A percentile compares a stretch with the other conserved stretches of the same genome.
Conservation (phyloP, 2,797 vertebrate species). For the Siniperca scherzeri region DNA sequence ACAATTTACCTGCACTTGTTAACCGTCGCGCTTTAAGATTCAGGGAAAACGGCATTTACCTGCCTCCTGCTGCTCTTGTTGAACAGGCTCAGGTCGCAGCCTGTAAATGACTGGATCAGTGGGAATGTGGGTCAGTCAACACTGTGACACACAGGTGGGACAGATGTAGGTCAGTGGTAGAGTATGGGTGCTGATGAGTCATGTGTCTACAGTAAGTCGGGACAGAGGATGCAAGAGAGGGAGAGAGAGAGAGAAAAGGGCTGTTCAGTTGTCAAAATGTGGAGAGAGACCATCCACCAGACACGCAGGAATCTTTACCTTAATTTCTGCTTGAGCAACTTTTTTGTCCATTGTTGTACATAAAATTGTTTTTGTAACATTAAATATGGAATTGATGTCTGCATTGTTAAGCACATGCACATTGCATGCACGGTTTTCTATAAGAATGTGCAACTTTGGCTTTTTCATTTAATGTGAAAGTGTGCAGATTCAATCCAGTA, state of each 20-base stretch:
- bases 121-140: conserved; percentile 71
- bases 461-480: neutral
- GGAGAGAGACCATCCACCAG: neutral
- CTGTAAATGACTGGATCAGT: conserved; percentile 64
- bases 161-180: conserved; percentile 74
- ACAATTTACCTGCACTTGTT: neutral
- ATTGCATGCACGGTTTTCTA: neutral
- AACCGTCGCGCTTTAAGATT: conserved; percentile 3
- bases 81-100: conserved; percentile 37
- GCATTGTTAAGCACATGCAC: neutral
- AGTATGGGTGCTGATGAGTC: conserved; percentile 69
- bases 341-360: neutral
- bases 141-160: conserved; percentile 72
- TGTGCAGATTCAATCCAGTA: conserved; percentile 33
- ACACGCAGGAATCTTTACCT: neutral
- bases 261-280: neutral
- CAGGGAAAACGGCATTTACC: conserved; percentile 16
- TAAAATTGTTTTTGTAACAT: neutral
- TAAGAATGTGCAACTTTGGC: neutral
- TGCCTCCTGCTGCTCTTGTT: conserved; percentile 31
- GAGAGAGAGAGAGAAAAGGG: neutral
- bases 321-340: conserved; percentile 8
- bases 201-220: conserved; percentile 41
- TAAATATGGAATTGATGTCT: neutral
- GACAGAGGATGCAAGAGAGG: conserved; percentile 1